phyloP scores from a whole-genome alignment of 2,797 vertebrate species.

The Esox lucius region DNA sequence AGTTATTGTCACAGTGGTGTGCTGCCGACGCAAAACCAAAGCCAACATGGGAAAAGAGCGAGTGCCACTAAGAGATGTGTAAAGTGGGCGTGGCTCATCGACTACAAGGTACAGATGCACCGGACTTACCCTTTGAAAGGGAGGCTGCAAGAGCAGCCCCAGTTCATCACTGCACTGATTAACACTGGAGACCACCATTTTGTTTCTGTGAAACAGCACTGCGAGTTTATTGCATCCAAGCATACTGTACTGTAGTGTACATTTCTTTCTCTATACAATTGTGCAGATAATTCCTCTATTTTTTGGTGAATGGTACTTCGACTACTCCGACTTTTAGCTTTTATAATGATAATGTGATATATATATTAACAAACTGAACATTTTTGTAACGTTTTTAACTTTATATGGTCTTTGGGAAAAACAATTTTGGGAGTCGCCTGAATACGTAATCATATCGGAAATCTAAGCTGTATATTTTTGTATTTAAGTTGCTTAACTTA shows the following conservation, averaged over 20 bases:
- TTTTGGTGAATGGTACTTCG: constrained; percentile 49
- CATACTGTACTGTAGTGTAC: constrained; percentile 28
- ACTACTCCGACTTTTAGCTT: constrained; percentile 29
- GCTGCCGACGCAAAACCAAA: constrained; percentile 71
- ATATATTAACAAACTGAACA: constrained; percentile 44
- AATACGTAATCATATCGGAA: constrained; percentile 32
- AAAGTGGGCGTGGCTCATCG: constrained; percentile 19
- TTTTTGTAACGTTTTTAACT: constrained; percentile 26
- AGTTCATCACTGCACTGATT: constrained; percentile 45
- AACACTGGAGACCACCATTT: constrained; percentile 51
- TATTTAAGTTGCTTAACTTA: constrained; percentile 59
- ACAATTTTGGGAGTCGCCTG: constrained; percentile 35
- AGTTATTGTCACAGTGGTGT: constrained; percentile 66
- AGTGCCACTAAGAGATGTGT: constrained; percentile 57
- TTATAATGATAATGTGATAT: constrained; percentile 15
- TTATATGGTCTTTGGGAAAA: constrained; percentile 18
- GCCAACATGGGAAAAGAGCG: constrained; percentile 53
- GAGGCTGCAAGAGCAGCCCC: neutral
- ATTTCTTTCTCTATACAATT: neutral
- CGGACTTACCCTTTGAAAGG: constrained; percentile 21
- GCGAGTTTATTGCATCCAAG: constrained; percentile 21
- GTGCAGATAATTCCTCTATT: constrained; percentile 1
- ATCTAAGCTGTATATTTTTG: constrained; percentile 50
- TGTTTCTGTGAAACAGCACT: constrained; percentile 86
- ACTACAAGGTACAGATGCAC: constrained; percentile 31